Base-by-base conservation (phyloP, 1,140 invertebrate species). In the Reticulitermes speratus region DNA sequence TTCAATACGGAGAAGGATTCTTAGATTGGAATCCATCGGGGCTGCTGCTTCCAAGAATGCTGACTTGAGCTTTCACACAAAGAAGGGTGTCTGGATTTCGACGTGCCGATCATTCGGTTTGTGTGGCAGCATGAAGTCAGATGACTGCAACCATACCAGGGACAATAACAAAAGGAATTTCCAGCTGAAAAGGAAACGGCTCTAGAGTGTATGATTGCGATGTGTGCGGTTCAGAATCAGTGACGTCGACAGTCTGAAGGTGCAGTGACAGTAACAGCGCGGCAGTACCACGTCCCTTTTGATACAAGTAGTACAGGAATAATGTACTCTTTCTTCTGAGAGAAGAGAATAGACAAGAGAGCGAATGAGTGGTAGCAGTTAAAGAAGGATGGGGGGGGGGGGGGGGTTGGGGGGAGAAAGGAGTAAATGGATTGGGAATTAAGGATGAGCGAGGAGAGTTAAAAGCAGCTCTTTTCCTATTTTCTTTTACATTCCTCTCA, bases 371-470 rank as follows among this genome's bases (percentile, higher is more conserved):
- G 84, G 19, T 23, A 59, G 84, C n/a, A 55, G 84, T 52, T 44
- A 85, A 52, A 55, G 84, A 85, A 52, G 3, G 84, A 30, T n/a
- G 21, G 84, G 0, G 23, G 5, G 84, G 23, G 84, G 11, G 5
- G 38, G 30, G 44, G 23, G 84, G 11, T 2, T 2, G 30, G 44
- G 52, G 38, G 52, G 48, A 11, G n/a, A 52, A 85, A 52, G 23
- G 21, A 85, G 84, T 52, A 83, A 48, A 83, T n/a, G 45, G 82
- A 83, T n/a, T 44, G 82, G 45, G 21, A 83, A 48, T 44, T 44
- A 83, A 44, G n/a, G 82, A 83, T 44, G 45, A 25, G 45, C 23
- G 25, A 11, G 23, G 82, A 83, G 32, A 83, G 82, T 75, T 75
- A 75, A 75, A 75, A 75, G 65, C 65, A 75, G n/a, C 65, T 75